Evolutionary conservation across 2,797 vertebrate species (phyloP).

Genomic region (Cynodonichthys magdalenae): DNA sequence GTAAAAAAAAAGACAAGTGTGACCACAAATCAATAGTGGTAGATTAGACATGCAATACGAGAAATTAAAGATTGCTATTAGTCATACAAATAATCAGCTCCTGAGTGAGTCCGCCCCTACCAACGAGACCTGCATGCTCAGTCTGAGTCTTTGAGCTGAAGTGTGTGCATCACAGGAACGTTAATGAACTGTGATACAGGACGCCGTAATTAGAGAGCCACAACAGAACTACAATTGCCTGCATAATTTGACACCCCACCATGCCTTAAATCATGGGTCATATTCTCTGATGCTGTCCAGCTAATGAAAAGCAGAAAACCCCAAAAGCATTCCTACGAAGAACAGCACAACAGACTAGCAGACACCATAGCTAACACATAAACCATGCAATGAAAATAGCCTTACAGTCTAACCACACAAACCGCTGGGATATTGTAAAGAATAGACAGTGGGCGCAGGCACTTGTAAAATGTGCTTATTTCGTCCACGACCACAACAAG

Average conservation of each 20-base stretch:
- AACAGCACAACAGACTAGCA: constrained; percentile 62
- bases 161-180: constrained; percentile 27
- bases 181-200: constrained; percentile 38
- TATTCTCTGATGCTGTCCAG: constrained; percentile 44
- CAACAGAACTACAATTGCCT: constrained; percentile 28
- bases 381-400: constrained; percentile 68
- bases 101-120: constrained; percentile 15
- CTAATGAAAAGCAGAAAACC: constrained; percentile 74
- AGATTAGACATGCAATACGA: constrained; percentile 20
- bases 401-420: constrained; percentile 59
- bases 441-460: constrained; percentile 51
- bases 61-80: constrained; percentile 28
- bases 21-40: constrained; percentile 6
- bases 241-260: constrained; percentile 11
- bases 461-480: constrained; percentile 59
- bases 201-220: constrained; percentile 35
- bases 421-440: constrained; percentile 49
- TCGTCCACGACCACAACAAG: constrained; percentile 53
- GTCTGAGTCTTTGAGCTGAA: constrained; percentile 36
- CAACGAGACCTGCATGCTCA: constrained; percentile 15
- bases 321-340: constrained; percentile 51
- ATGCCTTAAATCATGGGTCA: constrained; percentile 32
- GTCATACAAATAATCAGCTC: constrained; percentile 42
- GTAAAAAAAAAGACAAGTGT: constrained; percentile 10
- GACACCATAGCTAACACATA: constrained; percentile 57